phyloP scores from a whole-genome alignment of 2,888 invertebrate genomes.

The Diaphora mendica region DNA sequence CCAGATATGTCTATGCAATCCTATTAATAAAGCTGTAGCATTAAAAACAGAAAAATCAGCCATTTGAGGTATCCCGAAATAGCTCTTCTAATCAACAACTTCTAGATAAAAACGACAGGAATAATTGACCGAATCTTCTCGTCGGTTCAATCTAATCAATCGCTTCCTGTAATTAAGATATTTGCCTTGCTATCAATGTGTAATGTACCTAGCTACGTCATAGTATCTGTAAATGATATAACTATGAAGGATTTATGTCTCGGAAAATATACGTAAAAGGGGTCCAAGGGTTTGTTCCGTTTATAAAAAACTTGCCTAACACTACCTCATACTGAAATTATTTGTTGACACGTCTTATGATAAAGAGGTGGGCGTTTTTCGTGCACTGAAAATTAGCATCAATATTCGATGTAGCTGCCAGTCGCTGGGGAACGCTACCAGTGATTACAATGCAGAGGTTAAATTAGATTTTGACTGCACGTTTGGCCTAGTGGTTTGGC shows the following conservation, averaged over 20 bases:
- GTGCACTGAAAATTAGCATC: background rate
- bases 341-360: background rate
- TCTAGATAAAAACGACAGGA: background rate
- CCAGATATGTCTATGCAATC: background rate
- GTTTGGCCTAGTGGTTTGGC: no score
- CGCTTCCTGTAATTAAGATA: background rate
- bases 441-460: background rate
- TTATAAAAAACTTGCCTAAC: background rate
- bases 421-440: background rate
- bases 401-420: background rate
- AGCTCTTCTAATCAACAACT: background rate
- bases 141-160: background rate
- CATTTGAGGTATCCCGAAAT: background rate
- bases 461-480: no score
- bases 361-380: background rate
- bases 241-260: no score
- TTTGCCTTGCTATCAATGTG: background rate
- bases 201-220: background rate
- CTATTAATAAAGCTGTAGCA: background rate
- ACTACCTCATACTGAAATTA: background rate
- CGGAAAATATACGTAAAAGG: no score
- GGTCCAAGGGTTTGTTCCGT: background rate
- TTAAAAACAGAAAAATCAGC: background rate
- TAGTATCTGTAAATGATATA: background rate
- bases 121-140: background rate